Evolutionary conservation across 2,113 vertebrate species (phyloP), one percentile per base, ranked within the genome.

Genomic region (Laticauda laticaudata): DNA sequence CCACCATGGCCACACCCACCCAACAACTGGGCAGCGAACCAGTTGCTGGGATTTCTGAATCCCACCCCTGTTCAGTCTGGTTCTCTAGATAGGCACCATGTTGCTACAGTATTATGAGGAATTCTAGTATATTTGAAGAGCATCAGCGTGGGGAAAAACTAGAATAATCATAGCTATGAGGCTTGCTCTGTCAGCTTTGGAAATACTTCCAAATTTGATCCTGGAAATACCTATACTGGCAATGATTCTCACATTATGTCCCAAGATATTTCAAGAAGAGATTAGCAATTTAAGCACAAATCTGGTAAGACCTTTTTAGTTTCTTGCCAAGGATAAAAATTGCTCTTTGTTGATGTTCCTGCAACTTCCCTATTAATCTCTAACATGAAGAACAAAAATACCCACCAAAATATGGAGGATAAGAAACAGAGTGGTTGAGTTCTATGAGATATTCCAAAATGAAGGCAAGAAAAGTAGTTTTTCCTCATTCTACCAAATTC

Each of bases 381-480:
- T 34, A 59, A 15, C 8, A 61, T 2, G 4, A 89, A 59, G 39
- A 61, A 90, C 43, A 18, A 57, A 29, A 6, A 29, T 59, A 14
- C 39, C 34, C 45, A 59, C 57, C 45, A 90, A 45, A 89, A 24
- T 43, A 21, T 23, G 23, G 43, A 21, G 26, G 12, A 1, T 81
- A 39, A 85, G 53, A 91, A 55, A 34, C 29, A 81, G 48, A 20
- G 57, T 21, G 43, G 51, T 26, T 43, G n/a, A 3, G 23, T 24
- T 20, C 18, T 45, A 69, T 69, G 29, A 69, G 64, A 69, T 69
- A 89, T 23, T 39, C 7, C 57, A 29, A 12, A 55, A 34, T 55
- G 18, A 81, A 81, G n/a, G 14, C 64, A 91, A 26, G 34, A 95
- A 75, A 95, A 85, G 4, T 11, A 94, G 93, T 69, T 69, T 69